Evolutionary conservation across 2,113 vertebrate genomes (phyloP).

Genomic region (Argyrosomus japonicus): DNA sequence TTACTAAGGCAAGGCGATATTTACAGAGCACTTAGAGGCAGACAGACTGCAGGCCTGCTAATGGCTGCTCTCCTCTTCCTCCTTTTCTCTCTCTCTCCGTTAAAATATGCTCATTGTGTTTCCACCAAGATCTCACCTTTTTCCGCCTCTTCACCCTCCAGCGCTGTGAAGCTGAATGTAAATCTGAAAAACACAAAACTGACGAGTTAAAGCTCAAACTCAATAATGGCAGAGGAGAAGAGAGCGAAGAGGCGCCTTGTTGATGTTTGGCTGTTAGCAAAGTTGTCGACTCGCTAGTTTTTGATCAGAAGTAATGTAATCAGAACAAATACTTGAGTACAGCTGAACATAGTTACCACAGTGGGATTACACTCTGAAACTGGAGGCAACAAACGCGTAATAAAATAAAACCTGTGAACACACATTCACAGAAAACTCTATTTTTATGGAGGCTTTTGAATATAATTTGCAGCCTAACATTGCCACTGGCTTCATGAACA

Average conservation of each 20-base stretch:
- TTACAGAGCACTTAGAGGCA: conserved; percentile 57
- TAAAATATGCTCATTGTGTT: neutral
- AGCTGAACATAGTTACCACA: no score
- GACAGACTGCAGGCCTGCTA: conserved; percentile 26
- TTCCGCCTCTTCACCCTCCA: conserved; percentile 50
- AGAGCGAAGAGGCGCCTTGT: no score
- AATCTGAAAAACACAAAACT: conserved; percentile 63
- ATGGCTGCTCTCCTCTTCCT: conserved; percentile 33
- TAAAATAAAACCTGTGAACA: no score
- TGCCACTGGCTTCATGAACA: conserved; percentile 38
- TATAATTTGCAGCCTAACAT: conserved; percentile 5
- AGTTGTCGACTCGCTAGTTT: no score
- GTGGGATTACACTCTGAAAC: no score
- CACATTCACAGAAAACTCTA: neutral
- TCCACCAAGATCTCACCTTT: conserved; percentile 34
- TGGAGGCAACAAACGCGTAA: no score
- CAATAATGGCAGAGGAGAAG: no score
- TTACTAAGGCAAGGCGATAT: conserved; percentile 38
- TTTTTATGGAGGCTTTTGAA: no score
- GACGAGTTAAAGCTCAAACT: neutral
- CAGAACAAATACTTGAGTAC: no score
- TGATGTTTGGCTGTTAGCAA: no score
- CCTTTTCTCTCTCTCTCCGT: neutral
- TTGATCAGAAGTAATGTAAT: no score
- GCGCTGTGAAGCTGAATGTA: conserved; percentile 48